These are phyloP conservation scores for Tyria jacobaeae DNA, from an alignment of 2,888 invertebrate genomes.

Conservation along the genomic window DNA sequence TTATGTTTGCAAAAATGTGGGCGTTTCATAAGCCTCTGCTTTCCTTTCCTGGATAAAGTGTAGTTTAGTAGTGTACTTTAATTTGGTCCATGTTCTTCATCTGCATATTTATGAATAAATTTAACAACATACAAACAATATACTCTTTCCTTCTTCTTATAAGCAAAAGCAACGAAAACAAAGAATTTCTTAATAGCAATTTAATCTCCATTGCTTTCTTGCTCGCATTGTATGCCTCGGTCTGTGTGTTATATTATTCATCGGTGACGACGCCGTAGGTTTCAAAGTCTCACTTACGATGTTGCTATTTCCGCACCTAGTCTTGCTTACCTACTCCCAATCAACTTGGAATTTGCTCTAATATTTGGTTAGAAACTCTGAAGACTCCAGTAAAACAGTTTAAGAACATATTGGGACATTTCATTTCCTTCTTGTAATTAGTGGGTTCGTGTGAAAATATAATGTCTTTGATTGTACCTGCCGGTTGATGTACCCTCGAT, in stretches of 20 bases:
- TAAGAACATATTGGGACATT: not conserved
- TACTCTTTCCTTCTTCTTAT: not conserved
- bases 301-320: not conserved
- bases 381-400: too few species aligned
- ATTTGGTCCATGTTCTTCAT: too few species aligned
- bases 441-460: not conserved
- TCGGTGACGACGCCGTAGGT: not conserved
- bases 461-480: not conserved
- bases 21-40: too few species aligned
- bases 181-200: not conserved
- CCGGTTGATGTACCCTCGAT: too few species aligned
- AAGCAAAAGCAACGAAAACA: not conserved
- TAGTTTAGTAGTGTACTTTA: too few species aligned
- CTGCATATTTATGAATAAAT: too few species aligned
- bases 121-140: not conserved
- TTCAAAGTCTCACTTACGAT: not conserved
- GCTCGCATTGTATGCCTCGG: slow-evolving; percentile 1
- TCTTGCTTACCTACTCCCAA: not conserved
- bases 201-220: not conserved
- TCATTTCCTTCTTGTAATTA: not conserved
- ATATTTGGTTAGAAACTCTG: not conserved
- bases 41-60: too few species aligned
- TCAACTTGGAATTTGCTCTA: not conserved
- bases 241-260: slow-evolving; percentile 2
- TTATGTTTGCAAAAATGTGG: too few species aligned